phyloP scores from a whole-genome alignment of 2,113 vertebrate genomes.

The Corynorhinus townsendii region DNA sequence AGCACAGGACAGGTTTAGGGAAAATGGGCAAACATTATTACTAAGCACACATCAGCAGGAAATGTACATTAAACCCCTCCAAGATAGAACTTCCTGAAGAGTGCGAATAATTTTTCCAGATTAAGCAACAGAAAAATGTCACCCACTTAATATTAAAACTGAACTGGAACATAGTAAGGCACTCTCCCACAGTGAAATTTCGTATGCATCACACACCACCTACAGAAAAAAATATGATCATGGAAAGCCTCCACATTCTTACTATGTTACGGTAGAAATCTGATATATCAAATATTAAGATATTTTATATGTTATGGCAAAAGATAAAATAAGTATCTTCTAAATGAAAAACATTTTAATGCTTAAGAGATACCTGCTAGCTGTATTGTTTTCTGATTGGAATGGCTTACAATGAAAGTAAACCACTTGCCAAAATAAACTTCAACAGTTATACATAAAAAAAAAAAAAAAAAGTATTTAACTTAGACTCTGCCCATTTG shows the following conservation, averaged over 20 bases:
- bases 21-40: not conserved
- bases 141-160: slow-evolving; percentile 45
- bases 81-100: not conserved
- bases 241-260: not conserved
- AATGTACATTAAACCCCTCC: not conserved
- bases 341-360: not conserved
- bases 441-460: not conserved
- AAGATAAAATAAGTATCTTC: slow-evolving; percentile 30
- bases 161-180: slow-evolving; percentile 32
- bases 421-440: slow-evolving; percentile 18
- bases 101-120: slow-evolving; percentile 1
- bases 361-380: not conserved
- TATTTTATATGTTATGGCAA: not conserved
- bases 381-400: not conserved
- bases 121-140: slow-evolving; percentile 46
- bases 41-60: not conserved
- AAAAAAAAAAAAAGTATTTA: not conserved
- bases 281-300: not conserved
- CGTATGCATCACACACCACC: slow-evolving; percentile 7
- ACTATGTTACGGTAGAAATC: not conserved
- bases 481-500: not conserved
- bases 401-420: not conserved
- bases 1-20: not conserved
- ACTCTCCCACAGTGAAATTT: slow-evolving; percentile 37
- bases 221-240: slow-evolving; percentile 3